Conservation (phyloP, 2,797 vertebrate genomes). For the Malurus leucopterus region DNA sequence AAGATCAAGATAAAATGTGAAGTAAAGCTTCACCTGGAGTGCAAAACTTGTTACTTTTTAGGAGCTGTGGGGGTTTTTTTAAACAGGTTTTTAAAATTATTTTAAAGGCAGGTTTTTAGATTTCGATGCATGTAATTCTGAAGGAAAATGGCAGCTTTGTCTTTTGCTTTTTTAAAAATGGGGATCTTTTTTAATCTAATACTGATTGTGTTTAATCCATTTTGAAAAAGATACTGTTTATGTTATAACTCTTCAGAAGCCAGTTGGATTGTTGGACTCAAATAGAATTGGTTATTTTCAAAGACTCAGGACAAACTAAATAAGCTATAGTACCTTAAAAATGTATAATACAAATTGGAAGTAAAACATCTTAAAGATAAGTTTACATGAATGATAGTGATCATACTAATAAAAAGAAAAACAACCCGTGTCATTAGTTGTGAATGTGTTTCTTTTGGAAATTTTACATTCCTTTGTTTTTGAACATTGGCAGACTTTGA, state of each 20-base stretch:
- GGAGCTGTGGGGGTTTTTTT: not conserved
- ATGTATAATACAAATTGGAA: conserved; percentile 72
- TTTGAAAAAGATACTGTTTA: conserved; percentile 57
- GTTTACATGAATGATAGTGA: conserved; percentile 72
- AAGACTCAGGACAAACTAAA: conserved; percentile 80
- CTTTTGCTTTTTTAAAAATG: conserved; percentile 53
- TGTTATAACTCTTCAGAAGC: conserved; percentile 81
- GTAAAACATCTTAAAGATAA: conserved; percentile 65
- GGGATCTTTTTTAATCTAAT: conserved; percentile 72
- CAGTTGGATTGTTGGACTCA: conserved; percentile 68
- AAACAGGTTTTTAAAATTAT: conserved; percentile 42
- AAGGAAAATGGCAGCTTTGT: conserved; percentile 76
- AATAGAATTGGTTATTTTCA: conserved; percentile 75
- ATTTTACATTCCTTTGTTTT: conserved; percentile 82
- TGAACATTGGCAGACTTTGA: conserved; percentile 79
- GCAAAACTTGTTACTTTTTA: conserved; percentile 18
- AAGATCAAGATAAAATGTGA: conserved; percentile 54
- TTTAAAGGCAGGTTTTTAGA: conserved; percentile 56
- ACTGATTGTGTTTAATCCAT: conserved; percentile 70
- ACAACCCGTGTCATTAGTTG: conserved; percentile 49
- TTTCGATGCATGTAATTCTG: conserved; percentile 68
- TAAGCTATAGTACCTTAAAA: conserved; percentile 77
- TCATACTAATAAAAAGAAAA: conserved; percentile 59
- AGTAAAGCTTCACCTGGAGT: conserved; percentile 52
- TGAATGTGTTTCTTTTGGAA: conserved; percentile 76